phyloP scores from a whole-genome alignment of 2,113 vertebrate species.

The human (Homo sapiens) region DNA sequence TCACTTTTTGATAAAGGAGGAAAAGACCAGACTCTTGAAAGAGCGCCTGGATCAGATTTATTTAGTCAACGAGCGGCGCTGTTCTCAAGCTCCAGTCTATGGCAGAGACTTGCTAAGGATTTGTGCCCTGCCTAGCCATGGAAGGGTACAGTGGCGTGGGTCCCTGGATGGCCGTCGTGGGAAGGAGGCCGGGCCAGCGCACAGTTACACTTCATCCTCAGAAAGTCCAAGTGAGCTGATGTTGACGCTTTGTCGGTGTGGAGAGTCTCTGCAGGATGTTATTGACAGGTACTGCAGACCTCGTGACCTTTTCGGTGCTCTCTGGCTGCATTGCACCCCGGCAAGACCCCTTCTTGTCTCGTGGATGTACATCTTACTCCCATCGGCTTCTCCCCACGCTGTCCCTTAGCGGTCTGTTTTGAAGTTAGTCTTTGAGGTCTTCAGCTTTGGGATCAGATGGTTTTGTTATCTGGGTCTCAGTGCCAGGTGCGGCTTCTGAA shows the following conservation, averaged over 20 bases:
- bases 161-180: slow-evolving; percentile 77
- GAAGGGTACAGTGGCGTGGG: slow-evolving; percentile 19
- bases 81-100: slow-evolving; percentile 89
- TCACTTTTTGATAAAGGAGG: slow-evolving; percentile 81
- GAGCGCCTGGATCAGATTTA: slow-evolving; percentile 92
- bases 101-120: slow-evolving; percentile 90
- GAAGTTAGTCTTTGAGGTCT: neutral
- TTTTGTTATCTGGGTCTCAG: neutral
- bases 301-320: neutral
- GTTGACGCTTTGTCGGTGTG: slow-evolving; percentile 72
- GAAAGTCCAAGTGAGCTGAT: slow-evolving; percentile 74
- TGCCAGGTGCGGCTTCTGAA: neutral
- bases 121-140: slow-evolving; percentile 82
- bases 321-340: neutral
- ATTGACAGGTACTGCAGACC: no score
- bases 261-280: neutral
- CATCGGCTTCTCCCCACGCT: neutral
- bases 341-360: no score
- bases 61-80: slow-evolving; percentile 91
- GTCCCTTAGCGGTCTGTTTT: neutral
- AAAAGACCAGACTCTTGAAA: slow-evolving; percentile 89
- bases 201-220: slow-evolving; percentile 75
- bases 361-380: neutral
- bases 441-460: neutral
- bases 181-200: slow-evolving; percentile 89